Evolutionary conservation across 2,888 invertebrate genomes (phyloP).

Genomic region (Ligdia adustata): DNA sequence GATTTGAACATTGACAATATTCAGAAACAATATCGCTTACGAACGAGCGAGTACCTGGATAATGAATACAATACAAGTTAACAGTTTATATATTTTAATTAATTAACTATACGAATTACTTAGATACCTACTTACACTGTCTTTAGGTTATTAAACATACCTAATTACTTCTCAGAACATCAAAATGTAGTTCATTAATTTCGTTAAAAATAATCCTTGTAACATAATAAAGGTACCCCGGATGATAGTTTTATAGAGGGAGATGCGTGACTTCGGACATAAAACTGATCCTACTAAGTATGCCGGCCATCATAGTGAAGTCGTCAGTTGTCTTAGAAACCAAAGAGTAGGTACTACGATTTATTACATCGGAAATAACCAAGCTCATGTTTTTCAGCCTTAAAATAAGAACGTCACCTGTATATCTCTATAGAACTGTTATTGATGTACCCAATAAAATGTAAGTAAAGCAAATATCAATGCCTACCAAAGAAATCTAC

Average conservation of each 20-base stretch:
- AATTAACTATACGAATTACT: slow-evolving; percentile 26
- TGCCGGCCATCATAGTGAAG: no score
- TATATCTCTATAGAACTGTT: no score
- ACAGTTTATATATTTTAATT: slow-evolving; percentile 43
- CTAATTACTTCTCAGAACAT: slow-evolving; percentile 25
- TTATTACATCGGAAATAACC: no score
- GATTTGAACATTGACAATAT: slow-evolving; percentile 59
- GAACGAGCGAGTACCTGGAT: slow-evolving; percentile 43
- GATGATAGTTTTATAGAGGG: no score
- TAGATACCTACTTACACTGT: slow-evolving; percentile 27
- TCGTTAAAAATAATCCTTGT: no score
- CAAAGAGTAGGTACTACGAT: no score
- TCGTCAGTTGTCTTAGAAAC: no score
- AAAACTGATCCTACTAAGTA: no score
- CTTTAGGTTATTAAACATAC: slow-evolving; percentile 24
- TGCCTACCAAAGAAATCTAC: slow-evolving; percentile 32
- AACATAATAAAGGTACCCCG: no score
- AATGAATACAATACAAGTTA: slow-evolving; percentile 23
- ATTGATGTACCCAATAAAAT: slow-evolving; percentile 6
- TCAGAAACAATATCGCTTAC: slow-evolving; percentile 57
- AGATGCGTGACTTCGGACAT: no score
- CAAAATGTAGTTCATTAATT: slow-evolving; percentile 7
- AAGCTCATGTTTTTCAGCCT: no score
- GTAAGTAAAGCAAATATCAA: background rate
- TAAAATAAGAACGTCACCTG: no score